These are phyloP conservation scores for Tetheella fluctuosa DNA, from an alignment of 2,888 invertebrate genomes.

Conservation along the genomic window DNA sequence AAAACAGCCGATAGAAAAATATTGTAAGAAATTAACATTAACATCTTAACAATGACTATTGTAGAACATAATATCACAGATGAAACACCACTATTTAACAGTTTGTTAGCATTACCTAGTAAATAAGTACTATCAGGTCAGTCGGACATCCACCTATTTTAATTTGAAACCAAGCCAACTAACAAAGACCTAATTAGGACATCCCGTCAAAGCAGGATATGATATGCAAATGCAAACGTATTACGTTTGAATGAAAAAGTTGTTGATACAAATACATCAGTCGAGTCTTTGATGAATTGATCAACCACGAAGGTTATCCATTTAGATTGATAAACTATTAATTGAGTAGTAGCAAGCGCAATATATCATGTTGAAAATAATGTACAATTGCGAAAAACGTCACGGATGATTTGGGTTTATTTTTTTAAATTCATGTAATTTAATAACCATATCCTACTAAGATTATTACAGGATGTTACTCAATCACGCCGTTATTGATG, in stretches of 20 bases:
- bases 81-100: neutral
- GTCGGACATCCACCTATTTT: slow-evolving; percentile 21
- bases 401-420: neutral
- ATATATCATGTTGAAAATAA: no score
- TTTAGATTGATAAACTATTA: neutral
- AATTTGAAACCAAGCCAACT: slow-evolving; percentile 25
- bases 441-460: no score
- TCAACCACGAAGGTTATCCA: neutral
- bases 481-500: no score
- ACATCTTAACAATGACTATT: no score
- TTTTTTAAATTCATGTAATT: no score
- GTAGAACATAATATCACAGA: no score
- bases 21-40: no score
- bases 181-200: slow-evolving; percentile 29
- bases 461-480: no score
- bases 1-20: neutral
- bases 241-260: slow-evolving; percentile 5
- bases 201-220: slow-evolving; percentile 31
- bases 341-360: no score
- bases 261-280: slow-evolving; percentile 2
- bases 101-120: slow-evolving; percentile 24
- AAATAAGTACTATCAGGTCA: slow-evolving; percentile 27
- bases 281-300: neutral
- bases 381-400: neutral
- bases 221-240: slow-evolving; percentile 16